Evolutionary conservation across 2,113 vertebrate genomes (phyloP), one percentile per base, ranked within the genome.

Genomic region (Atrichornis clamosus): DNA sequence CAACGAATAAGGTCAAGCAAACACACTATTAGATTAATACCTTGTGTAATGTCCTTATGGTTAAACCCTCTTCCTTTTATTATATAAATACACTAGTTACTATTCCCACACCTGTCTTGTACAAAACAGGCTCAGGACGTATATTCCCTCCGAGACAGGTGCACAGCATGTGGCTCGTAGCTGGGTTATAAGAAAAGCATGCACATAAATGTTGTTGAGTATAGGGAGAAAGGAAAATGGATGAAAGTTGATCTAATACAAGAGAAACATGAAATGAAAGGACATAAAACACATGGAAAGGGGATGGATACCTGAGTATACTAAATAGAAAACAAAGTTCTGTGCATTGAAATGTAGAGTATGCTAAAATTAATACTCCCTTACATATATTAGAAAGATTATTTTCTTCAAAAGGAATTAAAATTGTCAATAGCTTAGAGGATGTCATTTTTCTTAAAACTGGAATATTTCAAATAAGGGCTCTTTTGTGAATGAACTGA

Each of bases 231-330:
- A 84, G 44, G 21, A 92, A 91, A 95, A 81, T 42, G 84, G 74
- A 93, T 96, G 74, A 78, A 95, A 95, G 85, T 56, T 91, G 83
- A 55, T 75, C 42, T 86, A 59, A 72, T 81, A 80, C 44, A 93
- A 80, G 47, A 64, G 33, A 94, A 74, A 24, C 35, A 85, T 52
- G 60, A 94, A 95, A 95, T 55, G 55, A 88, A 91, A 95, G 83
- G 70, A 78, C 80, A 69, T 68, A 58, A 11, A 91, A 85, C 52
- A 62, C 52, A 81, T 13, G 56, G 76, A 91, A 89, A 91, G 74
- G 46, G 35, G 52, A 73, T 52, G 49, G 77, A 90, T 76, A 56
- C 22, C 13, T 6, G n/a, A 62, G 47, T 74, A 32, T 9, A 49
- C 11, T 42, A 55, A 87, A 69, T 4, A 72, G 56, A 49, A 77